These are phyloP conservation scores for Cynodonichthys magdalenae DNA, from an alignment of 2,797 vertebrate genomes.

Conservation along the genomic window DNA sequence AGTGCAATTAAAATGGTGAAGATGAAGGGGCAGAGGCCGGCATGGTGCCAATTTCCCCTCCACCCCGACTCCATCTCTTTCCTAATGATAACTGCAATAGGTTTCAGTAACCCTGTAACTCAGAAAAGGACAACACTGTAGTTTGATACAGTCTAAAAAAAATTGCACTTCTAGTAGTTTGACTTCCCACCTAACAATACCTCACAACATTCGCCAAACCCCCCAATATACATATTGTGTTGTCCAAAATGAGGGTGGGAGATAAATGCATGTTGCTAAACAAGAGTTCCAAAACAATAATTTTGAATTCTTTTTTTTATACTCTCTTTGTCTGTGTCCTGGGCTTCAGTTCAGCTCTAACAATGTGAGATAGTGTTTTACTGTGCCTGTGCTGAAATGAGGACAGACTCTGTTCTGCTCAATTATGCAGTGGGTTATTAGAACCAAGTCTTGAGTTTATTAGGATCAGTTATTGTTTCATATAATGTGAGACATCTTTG, in stretches of 20 bases:
- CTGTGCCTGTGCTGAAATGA: conserved; percentile 8
- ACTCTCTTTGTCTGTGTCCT: conserved; percentile 5
- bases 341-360: conserved; percentile 16
- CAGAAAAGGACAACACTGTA: neutral
- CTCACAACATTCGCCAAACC: conserved; percentile 37
- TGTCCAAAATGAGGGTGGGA: conserved; percentile 39
- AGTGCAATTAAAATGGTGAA: too few species aligned
- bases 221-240: conserved; percentile 32
- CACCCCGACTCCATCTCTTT: too few species aligned
- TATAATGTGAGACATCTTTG: neutral
- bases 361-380: conserved; percentile 20
- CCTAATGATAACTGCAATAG: too few species aligned
- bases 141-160: neutral
- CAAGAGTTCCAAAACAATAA: conserved; percentile 32
- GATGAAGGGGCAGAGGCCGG: too few species aligned
- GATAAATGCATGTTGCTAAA: conserved; percentile 39
- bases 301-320: conserved; percentile 29
- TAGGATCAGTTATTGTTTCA: conserved; percentile 6
- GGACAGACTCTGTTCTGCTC: conserved; percentile 12
- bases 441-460: conserved; percentile 6
- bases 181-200: conserved; percentile 16
- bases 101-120: too few species aligned
- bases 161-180: conserved; percentile 1
- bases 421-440: conserved; percentile 7
- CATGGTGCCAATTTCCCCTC: too few species aligned